Evolutionary conservation across 2,888 invertebrate genomes (phyloP), one percentile per base, ranked within the genome.

Genomic region (Rhagonycha lutea): DNA sequence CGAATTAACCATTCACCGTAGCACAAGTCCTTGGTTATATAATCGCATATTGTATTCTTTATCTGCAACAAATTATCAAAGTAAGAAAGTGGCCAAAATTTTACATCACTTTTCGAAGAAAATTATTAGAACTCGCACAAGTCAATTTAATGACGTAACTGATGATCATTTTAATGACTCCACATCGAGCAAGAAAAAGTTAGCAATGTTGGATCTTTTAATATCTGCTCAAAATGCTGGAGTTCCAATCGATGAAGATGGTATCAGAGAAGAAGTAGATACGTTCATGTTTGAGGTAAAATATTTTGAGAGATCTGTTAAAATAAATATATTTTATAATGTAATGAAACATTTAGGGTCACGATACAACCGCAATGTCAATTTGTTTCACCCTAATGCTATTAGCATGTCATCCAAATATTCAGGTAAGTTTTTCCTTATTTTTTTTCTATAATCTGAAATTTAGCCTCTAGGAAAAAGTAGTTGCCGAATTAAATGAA

Each of bases 211-310:
- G 70, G 91, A 91, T 83, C 86, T 91, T n/a, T 82, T 91, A 1
- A 80, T 91, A 14, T 83, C 86, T 4, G 90, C 90, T 0, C 89
- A 91, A 79, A 84, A 86, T 67, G 86, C 89, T 2, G 89, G 89
- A 0, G 83, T 85, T 14, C 68, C 78, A 23, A 90, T 91, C 32
- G 89, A 90, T 80, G 88, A 88, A 78, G 82, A 84, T 68, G 91
- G 91, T 4, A 90, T 92, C 73, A 89, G 90, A 79, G 91, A 91
- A 82, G 91, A 91, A 86, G 91, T 92, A 2, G 91, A 92, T 76
- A 92, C 92, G 0, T 91, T 92, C 74, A 91, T 91, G 90, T 91
- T 91, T 84, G 91, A 90, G 84, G 91, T 89, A 82, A 47, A 47
- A 26, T 18, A 18, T 18, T 18, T 2, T 1, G 18, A 18, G 18